These are phyloP conservation scores for Dicycla oo DNA, from an alignment of 2,888 invertebrate species.

Conservation along the genomic window DNA sequence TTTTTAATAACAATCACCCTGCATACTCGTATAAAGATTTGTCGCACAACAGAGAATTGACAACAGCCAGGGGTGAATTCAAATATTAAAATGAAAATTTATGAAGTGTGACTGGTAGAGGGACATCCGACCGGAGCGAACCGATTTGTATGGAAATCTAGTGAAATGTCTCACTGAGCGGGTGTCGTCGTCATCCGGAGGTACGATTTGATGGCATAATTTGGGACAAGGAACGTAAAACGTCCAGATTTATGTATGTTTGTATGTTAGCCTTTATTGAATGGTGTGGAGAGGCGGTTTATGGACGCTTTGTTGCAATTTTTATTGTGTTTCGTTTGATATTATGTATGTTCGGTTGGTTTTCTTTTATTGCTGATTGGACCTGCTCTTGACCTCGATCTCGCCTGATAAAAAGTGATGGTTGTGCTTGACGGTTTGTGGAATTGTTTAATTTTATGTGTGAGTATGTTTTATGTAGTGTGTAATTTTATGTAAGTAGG, in stretches of 20 bases:
- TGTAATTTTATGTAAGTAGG: no score
- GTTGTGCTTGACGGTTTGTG: no score
- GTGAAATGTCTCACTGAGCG: slow-evolving; percentile 79
- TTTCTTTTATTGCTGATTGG: no score
- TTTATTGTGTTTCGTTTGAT: slow-evolving; percentile 57
- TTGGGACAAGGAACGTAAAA: slow-evolving; percentile 85
- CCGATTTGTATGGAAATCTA: slow-evolving; percentile 89
- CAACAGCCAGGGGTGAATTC: slow-evolving; percentile 73
- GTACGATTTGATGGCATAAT: slow-evolving; percentile 88
- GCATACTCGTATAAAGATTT: slow-evolving; percentile 68
- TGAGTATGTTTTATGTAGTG: no score
- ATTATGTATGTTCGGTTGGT: slow-evolving; percentile 27
- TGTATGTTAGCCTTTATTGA: slow-evolving; percentile 85
- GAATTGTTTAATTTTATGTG: no score
- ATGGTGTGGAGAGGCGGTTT: slow-evolving; percentile 83
- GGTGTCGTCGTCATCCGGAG: slow-evolving; percentile 76
- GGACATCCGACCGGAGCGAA: slow-evolving; percentile 79
- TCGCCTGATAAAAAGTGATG: no score
- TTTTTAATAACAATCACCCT: slow-evolving; percentile 36
- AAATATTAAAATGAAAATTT: slow-evolving; percentile 89
- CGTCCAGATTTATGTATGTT: slow-evolving; percentile 86
- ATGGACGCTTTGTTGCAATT: slow-evolving; percentile 67
- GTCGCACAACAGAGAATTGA: slow-evolving; percentile 68
- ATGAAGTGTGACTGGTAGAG: slow-evolving; percentile 83
- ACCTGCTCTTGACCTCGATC: no score